These are phyloP conservation scores for Cheirogaleus major DNA, from an alignment of 2,797 vertebrate genomes.

Conservation along the genomic window DNA sequence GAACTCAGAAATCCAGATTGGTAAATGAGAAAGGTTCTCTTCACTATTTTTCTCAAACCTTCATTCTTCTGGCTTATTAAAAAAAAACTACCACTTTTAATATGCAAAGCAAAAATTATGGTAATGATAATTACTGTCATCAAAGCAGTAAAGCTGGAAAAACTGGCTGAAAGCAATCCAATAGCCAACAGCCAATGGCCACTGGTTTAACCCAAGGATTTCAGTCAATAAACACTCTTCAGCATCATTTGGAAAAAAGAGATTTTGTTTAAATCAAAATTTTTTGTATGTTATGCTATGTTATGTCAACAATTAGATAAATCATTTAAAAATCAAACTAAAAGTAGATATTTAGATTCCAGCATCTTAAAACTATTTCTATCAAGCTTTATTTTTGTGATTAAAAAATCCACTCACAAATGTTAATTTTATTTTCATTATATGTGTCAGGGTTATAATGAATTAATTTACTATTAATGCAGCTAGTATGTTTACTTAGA, in stretches of 20 bases:
- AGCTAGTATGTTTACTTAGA: neutral
- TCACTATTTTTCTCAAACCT: neutral
- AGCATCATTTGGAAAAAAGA: neutral
- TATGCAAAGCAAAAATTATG: neutral
- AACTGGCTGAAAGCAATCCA: neutral
- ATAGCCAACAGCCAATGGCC: neutral
- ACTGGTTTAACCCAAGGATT: neutral
- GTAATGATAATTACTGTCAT: neutral
- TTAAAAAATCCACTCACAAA: neutral
- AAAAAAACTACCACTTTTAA: neutral
- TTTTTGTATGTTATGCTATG: neutral
- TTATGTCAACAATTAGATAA: neutral
- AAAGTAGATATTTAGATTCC: neutral
- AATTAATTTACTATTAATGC: slow-evolving; percentile 49
- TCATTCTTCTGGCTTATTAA: neutral
- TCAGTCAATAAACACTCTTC: neutral
- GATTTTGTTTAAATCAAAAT: neutral
- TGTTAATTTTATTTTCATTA: neutral
- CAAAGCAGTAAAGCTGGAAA: neutral
- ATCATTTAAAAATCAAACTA: slow-evolving; percentile 1
- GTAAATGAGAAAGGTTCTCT: neutral
- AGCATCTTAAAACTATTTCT: neutral
- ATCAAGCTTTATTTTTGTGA: neutral
- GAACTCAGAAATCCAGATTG: neutral
- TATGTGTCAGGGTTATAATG: slow-evolving; percentile 2